Base-by-base conservation (phyloP, 2,888 invertebrate genomes). In the Drosophila mayaguana region DNA sequence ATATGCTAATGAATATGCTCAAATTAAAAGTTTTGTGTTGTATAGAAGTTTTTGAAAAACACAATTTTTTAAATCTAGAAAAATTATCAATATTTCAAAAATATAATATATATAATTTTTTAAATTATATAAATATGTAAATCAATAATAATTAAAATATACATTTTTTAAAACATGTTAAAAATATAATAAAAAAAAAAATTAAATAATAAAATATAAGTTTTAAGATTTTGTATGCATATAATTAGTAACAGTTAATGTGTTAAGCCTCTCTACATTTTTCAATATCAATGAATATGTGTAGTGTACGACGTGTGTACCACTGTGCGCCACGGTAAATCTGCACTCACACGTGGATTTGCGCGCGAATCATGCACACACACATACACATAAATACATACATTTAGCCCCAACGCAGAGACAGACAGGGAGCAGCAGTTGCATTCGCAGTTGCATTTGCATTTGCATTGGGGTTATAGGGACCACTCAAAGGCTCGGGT, bases 401-500 rank as follows among this genome's bases (percentile, higher is more conserved):
- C 34, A 63, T 45, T 36, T 25, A 59, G 36, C 38, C 48, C 46
- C 59, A 38, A 46, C 38, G n/a, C n/a, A 34, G 20, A 43, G 40
- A 61, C 18, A 57, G 43, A 61, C 66, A 59, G 16, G 14, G 28
- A 28, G 56, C 42, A 63, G 38, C 53, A 50, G 68, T 48, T 59
- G 55, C 45, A 48, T 51, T 48, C 50, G 55, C 45, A 53, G 22
- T 53, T 14, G 12, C 50, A 50, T 51, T 48, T 55, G 55, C 66
- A 68, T 62, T 62, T 63, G 67, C 79, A 84, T 74, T 76, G 84
- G 72, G 82, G 82, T 73, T 81, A 81, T 73, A 63, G 48, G 69
- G 71, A 63, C 67, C 76, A 76, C 81, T 87, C 77, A 77, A 87
- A 79, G 75, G 73, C 75, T 76, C 71, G 73, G 74, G 56, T 87